Percentiles rank a stretch among this genome's conserved stretches.
These are phyloP conservation scores for Xylocopa sonorina DNA, from an alignment of 1,140 invertebrate species.

Conservation along the genomic window DNA sequence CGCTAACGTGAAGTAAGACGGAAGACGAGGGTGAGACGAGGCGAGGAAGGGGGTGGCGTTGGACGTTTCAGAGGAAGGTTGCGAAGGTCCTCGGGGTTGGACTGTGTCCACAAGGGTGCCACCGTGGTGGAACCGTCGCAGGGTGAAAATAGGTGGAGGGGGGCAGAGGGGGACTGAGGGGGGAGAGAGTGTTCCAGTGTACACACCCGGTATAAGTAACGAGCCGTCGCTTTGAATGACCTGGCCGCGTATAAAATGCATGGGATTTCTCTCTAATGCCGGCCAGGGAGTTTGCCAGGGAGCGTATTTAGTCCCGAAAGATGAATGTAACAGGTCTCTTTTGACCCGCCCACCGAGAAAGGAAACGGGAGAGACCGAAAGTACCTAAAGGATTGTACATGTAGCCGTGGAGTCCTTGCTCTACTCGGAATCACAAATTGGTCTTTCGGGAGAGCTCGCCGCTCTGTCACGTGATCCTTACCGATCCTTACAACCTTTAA, in stretches of 20 bases:
- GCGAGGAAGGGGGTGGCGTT: no score
- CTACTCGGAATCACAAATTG: slow-evolving; percentile 60
- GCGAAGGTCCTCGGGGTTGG: slow-evolving; percentile 60
- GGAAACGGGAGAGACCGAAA: slow-evolving; percentile 62
- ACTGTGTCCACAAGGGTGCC: slow-evolving; percentile 72
- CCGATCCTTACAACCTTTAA: slow-evolving; percentile 38
- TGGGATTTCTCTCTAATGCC: slow-evolving; percentile 77
- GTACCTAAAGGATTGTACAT: slow-evolving; percentile 57
- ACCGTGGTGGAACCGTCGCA: slow-evolving; percentile 33
- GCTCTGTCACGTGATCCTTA: slow-evolving; percentile 45
- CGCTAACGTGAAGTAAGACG: slow-evolving; percentile 37
- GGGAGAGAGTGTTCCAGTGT: slow-evolving; percentile 58
- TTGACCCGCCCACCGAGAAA: slow-evolving; percentile 68
- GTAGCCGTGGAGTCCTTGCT: slow-evolving; percentile 61
- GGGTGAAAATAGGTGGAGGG: no score
- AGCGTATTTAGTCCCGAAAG: slow-evolving; percentile 73
- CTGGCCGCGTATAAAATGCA: slow-evolving; percentile 80
- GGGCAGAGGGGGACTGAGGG: no score
- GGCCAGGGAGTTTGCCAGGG: slow-evolving; percentile 70
- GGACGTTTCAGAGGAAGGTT: slow-evolving; percentile 48
- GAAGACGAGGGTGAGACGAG: no score
- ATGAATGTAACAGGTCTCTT: slow-evolving; percentile 78
- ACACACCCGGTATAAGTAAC: slow-evolving; percentile 72
- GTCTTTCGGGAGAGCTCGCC: slow-evolving; percentile 45
- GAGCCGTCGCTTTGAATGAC: slow-evolving; percentile 74